Base-by-base conservation (phyloP, 2,888 invertebrate genomes). In the Hypolimnas misippus region DNA sequence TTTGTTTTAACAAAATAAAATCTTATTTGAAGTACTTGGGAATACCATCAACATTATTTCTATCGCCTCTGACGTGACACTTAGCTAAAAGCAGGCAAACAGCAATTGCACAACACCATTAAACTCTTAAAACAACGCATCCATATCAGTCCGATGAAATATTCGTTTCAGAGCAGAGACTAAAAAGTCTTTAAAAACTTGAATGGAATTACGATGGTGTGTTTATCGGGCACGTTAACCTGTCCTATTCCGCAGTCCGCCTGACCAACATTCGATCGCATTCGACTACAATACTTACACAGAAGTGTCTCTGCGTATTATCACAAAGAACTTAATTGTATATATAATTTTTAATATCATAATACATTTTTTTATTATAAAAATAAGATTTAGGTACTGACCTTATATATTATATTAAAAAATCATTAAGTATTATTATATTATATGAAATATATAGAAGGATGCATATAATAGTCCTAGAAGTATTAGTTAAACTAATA, bases 51-150 rank as follows among this genome's bases (percentile, higher is more conserved):
- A 69, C 77, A 76, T 77, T 73, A 75, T 82, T 73, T 73, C 76
- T 88, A 86, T 87, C 86, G 72, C 67, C 21, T 31, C 63, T 65
- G 75, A 79, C 84, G 80, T 82, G 77, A 78, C 81, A 82, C 81
- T 57, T 81, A 79, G 49, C 49, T 49, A 82, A 53, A 53, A 54
- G 61, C 68, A 70, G 63, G 50, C 67, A 67, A 75, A 75, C 70
- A 57, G 70, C 75, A 83, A 84, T 87, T 87, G 78, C 84, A 80
- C 84, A 88, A 89, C 74, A 69, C 72, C 12, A 12, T 77, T 76
- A 78, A 79, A 79, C 76, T 61, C 82, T 83, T 83, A 76, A 72
- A 72, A 78, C 82, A 81, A 84, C 83, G 76, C 73, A 73, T 72
- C 74, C 75, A 70, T 83, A 84, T 82, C 82, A 68, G 71, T 55